Conservation (phyloP, 2,113 vertebrate genomes). For the Serilophus lunatus region DNA sequence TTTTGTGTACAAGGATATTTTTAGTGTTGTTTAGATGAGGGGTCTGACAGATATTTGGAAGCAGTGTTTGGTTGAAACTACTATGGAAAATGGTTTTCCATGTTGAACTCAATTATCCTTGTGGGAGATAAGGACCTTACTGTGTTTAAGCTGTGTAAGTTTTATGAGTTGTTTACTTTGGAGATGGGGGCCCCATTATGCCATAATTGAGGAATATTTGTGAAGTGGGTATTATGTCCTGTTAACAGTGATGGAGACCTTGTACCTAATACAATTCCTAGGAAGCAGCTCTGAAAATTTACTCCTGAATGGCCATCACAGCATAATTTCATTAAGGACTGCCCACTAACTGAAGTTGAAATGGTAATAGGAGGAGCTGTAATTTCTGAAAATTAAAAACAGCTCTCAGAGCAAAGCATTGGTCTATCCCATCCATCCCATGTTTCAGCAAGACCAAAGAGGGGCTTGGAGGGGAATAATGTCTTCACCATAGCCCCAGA, state of each 20-base stretch:
- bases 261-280: background rate
- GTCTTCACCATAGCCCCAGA: background rate
- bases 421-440: background rate
- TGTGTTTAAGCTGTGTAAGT: background rate
- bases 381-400: background rate
- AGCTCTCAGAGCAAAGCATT: background rate
- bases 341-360: background rate
- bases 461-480: background rate
- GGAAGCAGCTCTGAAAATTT: background rate
- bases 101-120: background rate
- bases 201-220: background rate
- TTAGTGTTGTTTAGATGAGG: background rate
- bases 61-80: background rate
- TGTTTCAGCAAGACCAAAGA: background rate
- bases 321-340: background rate
- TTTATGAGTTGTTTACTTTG: background rate
- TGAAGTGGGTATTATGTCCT: background rate
- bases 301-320: background rate
- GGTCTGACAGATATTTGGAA: background rate
- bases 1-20: background rate
- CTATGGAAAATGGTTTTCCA: rapidly evolving
- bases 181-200: background rate
- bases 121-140: background rate
- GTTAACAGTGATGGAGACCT: background rate
- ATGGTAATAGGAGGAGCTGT: background rate